phyloP scores from a whole-genome alignment of 2,888 invertebrate genomes.

The Agonopterix subpropinquella region DNA sequence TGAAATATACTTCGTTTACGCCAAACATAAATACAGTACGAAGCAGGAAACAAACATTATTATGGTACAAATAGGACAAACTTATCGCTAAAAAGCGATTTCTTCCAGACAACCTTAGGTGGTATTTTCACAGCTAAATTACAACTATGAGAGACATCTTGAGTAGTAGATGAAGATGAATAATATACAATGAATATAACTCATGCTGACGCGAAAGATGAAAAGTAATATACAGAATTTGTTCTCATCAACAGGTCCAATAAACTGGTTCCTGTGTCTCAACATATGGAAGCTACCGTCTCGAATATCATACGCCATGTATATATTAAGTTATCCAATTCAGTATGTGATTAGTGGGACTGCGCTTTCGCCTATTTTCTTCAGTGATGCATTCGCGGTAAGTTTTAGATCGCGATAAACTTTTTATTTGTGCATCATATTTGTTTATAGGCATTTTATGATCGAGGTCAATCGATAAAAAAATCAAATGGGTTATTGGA shows the following conservation, averaged over 20 bases:
- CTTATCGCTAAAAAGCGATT: too few species aligned
- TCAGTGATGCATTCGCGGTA: not conserved
- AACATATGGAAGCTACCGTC: conserved; percentile 38
- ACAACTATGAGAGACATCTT: not conserved
- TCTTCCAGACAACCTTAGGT: too few species aligned
- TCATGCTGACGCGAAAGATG: too few species aligned
- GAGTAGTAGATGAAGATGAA: not conserved
- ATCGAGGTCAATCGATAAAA: too few species aligned
- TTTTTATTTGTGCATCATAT: not conserved
- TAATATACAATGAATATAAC: too few species aligned
- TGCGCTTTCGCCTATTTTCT: not conserved
- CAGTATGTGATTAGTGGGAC: conserved; percentile 1
- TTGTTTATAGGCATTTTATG: too few species aligned
- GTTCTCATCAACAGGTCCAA: conserved; percentile 23
- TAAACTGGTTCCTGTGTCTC: conserved; percentile 41
- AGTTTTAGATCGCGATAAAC: not conserved
- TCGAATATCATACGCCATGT: conserved; percentile 42
- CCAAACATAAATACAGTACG: too few species aligned
- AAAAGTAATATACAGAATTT: not conserved
- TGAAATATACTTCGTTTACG: too few species aligned
- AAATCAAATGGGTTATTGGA: too few species aligned
- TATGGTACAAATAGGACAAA: too few species aligned
- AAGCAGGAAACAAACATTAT: too few species aligned
- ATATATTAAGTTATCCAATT: conserved; percentile 41
- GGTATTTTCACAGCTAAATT: too few species aligned